A percentile compares a stretch with the other conserved stretches of the same genome.
phyloP scores from a whole-genome alignment of 2,888 invertebrate genomes.

The Synanthedon andrenaeformis region DNA sequence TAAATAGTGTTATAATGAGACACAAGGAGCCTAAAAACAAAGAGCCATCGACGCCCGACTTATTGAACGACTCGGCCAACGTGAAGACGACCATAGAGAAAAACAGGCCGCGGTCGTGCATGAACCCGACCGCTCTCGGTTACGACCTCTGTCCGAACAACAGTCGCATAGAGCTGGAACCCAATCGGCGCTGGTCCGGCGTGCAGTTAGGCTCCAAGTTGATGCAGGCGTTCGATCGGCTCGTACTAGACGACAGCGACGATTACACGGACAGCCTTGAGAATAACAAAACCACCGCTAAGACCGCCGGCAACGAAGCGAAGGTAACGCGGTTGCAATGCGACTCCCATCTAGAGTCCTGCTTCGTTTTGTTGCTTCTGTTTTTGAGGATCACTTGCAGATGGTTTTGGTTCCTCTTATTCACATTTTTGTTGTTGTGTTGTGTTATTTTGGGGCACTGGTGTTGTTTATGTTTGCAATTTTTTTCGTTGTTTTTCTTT shows the following conservation, averaged over 20 bases:
- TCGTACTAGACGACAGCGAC: conserved; percentile 75
- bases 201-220: conserved; percentile 78
- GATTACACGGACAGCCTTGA: conserved; percentile 83
- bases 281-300: conserved; percentile 62
- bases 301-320: conserved; percentile 61
- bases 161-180: conserved; percentile 55
- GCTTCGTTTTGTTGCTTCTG: conserved; percentile 27
- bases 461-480: not conserved
- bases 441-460: too few species aligned
- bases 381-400: conserved; percentile 23
- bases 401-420: conserved; percentile 10
- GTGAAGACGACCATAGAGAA: conserved; percentile 63
- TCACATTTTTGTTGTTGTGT: conserved; percentile 8
- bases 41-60: conserved; percentile 70
- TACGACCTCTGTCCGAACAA: conserved; percentile 63
- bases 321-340: conserved; percentile 51
- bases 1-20: conserved; percentile 62
- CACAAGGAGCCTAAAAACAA: conserved; percentile 60
- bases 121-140: conserved; percentile 66
- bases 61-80: conserved; percentile 68
- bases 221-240: conserved; percentile 78
- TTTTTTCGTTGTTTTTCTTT: too few species aligned
- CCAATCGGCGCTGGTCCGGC: conserved; percentile 79
- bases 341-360: conserved; percentile 15
- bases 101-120: conserved; percentile 77